Evolutionary conservation across 2,797 vertebrate genomes (phyloP).

Genomic region (Ibycter americanus): DNA sequence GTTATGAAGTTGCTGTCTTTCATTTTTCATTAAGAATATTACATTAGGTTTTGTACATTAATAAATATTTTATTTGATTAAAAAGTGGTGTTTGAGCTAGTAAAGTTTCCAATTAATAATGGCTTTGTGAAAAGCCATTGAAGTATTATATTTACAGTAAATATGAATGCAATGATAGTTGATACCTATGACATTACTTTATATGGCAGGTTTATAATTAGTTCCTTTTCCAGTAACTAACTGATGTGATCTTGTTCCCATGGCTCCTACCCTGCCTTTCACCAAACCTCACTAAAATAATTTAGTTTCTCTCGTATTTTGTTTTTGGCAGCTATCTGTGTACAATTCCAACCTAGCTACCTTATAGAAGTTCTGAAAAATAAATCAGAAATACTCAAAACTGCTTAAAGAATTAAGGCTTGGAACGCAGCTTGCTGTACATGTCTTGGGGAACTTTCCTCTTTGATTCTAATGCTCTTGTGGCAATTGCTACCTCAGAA

Average conservation of each 20-base stretch:
- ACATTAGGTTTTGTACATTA: neutral
- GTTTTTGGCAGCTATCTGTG: neutral
- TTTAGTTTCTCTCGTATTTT: neutral
- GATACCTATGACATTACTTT: neutral
- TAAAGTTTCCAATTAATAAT: neutral
- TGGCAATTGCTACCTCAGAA: neutral
- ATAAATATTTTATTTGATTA: neutral
- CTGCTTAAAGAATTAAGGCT: neutral
- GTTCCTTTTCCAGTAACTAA: neutral
- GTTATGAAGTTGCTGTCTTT: neutral
- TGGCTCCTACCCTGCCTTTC: neutral
- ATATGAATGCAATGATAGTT: neutral
- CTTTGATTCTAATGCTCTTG: neutral
- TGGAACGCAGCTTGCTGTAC: neutral
- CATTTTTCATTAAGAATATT: neutral
- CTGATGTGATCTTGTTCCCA: neutral
- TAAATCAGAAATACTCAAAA: neutral
- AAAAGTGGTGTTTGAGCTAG: neutral
- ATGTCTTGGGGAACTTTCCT: neutral
- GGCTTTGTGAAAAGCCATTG: neutral
- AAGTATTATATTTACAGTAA: neutral
- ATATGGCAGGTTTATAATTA: neutral
- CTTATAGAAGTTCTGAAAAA: neutral
- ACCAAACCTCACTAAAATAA: neutral
- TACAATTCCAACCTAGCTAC: neutral